Conservation (phyloP, 2,888 invertebrate species). For the Proisotoma minuta region DNA sequence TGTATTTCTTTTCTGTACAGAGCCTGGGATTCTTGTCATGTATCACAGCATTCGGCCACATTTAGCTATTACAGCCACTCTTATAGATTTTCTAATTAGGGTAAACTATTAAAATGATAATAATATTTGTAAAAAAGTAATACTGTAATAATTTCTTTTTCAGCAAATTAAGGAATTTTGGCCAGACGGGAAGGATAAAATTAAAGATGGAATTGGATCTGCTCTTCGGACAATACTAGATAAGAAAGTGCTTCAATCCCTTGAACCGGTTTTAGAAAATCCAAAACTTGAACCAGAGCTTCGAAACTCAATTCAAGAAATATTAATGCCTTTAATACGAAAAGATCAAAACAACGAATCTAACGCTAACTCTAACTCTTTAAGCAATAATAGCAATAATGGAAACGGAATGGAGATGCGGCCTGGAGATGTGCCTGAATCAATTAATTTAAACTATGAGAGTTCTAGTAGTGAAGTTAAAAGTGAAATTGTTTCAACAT, state of each 20-base stretch:
- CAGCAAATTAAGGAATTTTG: constrained; percentile 83
- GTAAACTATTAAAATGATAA: constrained; percentile 53
- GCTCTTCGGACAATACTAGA: constrained; percentile 80
- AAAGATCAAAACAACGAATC: constrained; percentile 14
- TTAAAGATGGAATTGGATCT: constrained; percentile 73
- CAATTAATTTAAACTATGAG: background rate
- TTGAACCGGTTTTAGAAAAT: constrained; percentile 81
- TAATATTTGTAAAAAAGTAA: constrained; percentile 50
- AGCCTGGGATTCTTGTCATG: constrained; percentile 90
- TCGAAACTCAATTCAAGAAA: constrained; percentile 76
- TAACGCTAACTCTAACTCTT: background rate
- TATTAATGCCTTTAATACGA: constrained; percentile 49
- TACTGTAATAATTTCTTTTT: constrained; percentile 41
- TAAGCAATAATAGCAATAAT: constrained; percentile 19
- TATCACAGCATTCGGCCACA: constrained; percentile 88
- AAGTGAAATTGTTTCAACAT: background rate
- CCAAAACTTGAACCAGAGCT: constrained; percentile 79
- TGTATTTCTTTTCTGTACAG: constrained; percentile 51
- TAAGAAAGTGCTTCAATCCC: constrained; percentile 82
- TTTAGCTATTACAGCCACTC: constrained; percentile 81
- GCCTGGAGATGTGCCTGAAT: background rate
- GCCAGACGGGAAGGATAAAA: constrained; percentile 71
- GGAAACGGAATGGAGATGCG: constrained; percentile 10
- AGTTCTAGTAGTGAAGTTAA: background rate
- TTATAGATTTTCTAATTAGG: constrained; percentile 82